Conservation (phyloP, 2,797 vertebrate genomes). For the Agapornis canus region DNA sequence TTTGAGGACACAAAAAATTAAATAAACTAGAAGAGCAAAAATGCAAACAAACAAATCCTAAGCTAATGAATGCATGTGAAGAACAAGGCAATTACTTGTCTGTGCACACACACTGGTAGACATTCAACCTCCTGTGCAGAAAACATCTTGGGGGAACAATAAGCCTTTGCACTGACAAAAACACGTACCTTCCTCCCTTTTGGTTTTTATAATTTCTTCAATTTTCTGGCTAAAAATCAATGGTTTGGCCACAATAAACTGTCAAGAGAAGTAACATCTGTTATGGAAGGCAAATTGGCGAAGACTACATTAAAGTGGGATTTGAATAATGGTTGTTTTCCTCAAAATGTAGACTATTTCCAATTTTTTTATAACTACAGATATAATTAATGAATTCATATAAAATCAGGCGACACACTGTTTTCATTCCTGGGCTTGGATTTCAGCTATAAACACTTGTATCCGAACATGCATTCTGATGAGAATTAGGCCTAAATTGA, state of each 20-base stretch:
- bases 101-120: background rate
- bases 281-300: constrained; percentile 50
- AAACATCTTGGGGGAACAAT: background rate
- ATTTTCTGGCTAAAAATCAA: constrained; percentile 20
- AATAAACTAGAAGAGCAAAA: constrained; percentile 15
- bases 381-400: constrained; percentile 38
- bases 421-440: background rate
- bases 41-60: background rate
- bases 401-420: background rate
- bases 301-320: constrained; percentile 28
- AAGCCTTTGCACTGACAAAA: background rate
- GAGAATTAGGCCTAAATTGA: background rate
- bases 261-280: constrained; percentile 58
- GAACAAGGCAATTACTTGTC: background rate
- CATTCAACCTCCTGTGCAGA: background rate
- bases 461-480: background rate
- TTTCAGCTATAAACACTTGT: background rate
- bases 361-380: constrained; percentile 8
- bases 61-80: background rate
- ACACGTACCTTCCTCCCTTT: background rate
- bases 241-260: constrained; percentile 33
- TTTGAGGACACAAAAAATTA: background rate
- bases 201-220: constrained; percentile 24
- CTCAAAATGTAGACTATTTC: constrained; percentile 16
- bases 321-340: constrained; percentile 36